Base-by-base conservation (phyloP, 1,140 invertebrate genomes). In the Leptinotarsa texana region DNA sequence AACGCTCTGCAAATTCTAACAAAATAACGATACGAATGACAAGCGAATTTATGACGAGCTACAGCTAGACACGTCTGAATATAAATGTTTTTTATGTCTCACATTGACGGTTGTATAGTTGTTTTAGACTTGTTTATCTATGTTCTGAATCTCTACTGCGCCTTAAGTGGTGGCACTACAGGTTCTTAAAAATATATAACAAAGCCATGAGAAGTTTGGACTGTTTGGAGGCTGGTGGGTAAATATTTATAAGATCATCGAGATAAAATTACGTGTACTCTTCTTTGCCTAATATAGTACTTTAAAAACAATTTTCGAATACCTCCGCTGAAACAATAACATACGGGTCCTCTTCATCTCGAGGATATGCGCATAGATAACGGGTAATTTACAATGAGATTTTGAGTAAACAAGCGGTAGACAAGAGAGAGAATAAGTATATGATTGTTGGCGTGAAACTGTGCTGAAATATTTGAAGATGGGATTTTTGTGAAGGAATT, bases 71-170 rank as follows among this genome's bases (percentile, higher is more conserved):
- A 57, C n/a, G 51, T 57, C 51, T 13, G 51, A 57, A 57, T 57
- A 67, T 67, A 33, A 67, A 67, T 67, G 65, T 67, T 24, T 67
- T 67, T 67, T 67, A 33, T 67, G 65, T 24, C 42, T 65, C 68
- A 49, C 33, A 48, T 69, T 51, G 68, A 69, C 68, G 33, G 68
- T 69, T 69, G 68, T 49, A 69, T 42, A 22, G 68, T 69, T 69
- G 68, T 69, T 69, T 69, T 69, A 69, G 68, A 69, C 33, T 69
- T 69, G 68, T 69, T 69, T 69, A 69, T 69, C 68, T 69, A 49
- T 69, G 42, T 51, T 69, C 68, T 48, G 68, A 51, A 69, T 69
- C 68, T 69, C 47, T 42, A 69, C 42, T 69, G 24, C 68, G 13
- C 68, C 42, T 24, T 69, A 69, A 69, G 68, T 69, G 68, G 42